Conservation (phyloP, 2,797 vertebrate genomes). For the Sebastes taczanowskii region DNA sequence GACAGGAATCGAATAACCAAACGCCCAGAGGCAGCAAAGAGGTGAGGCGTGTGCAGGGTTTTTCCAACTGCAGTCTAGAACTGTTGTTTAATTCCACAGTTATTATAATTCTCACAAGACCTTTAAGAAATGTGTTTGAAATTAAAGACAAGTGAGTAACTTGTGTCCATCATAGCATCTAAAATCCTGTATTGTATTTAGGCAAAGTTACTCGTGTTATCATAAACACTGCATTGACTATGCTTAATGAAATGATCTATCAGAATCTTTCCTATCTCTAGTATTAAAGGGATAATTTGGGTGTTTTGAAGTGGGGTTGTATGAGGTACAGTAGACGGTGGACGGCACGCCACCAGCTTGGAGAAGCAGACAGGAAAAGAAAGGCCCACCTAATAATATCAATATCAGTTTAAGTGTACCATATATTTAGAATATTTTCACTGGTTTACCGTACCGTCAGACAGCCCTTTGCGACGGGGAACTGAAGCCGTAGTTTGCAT, state of each 20-base stretch:
- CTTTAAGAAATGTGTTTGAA: not conserved
- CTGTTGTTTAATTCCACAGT: not conserved
- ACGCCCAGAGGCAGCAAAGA: slow-evolving; percentile 88
- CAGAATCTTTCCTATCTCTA: not conserved
- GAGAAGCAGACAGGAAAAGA: no score
- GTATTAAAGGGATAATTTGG: not conserved
- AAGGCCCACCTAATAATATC: no score
- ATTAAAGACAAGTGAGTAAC: not conserved
- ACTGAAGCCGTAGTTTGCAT: no score
- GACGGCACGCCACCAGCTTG: fast-evolving
- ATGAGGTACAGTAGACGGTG: fast-evolving
- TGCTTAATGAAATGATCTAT: not conserved
- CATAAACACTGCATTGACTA: not conserved
- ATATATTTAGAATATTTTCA: no score
- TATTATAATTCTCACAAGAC: not conserved
- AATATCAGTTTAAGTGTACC: no score
- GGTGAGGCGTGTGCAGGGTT: slow-evolving; percentile 78
- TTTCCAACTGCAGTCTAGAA: not conserved
- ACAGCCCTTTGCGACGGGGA: no score
- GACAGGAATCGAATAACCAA: slow-evolving; percentile 75
- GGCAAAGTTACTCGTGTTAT: not conserved
- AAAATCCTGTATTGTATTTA: not conserved
- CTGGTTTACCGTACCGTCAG: no score
- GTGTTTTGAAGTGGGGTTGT: no score
- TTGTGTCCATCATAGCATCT: not conserved